phyloP scores from a whole-genome alignment of 2,113 vertebrate species.

The Paralichthys olivaceus region DNA sequence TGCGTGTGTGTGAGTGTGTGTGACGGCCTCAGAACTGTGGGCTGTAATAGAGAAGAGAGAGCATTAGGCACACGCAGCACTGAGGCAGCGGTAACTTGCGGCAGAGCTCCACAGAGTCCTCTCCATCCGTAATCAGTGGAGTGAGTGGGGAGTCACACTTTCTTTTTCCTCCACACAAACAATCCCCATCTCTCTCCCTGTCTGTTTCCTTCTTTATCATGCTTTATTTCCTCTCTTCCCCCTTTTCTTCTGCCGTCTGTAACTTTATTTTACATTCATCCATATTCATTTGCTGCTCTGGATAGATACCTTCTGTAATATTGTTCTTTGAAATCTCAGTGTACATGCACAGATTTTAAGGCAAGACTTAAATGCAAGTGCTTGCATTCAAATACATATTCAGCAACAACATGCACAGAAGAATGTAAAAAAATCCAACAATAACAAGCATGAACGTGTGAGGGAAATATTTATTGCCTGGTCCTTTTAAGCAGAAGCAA shows the following conservation, averaged over 20 bases:
- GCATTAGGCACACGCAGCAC: slow-evolving; percentile 76
- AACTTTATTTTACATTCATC: background rate
- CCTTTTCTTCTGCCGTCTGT: background rate
- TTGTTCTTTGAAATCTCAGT: background rate
- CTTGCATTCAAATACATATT: background rate
- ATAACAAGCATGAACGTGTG: background rate
- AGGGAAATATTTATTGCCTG: too few species aligned
- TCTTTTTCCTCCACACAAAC: slow-evolving; percentile 70
- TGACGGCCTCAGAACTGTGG: slow-evolving; percentile 34
- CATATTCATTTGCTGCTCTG: background rate
- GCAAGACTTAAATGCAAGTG: background rate
- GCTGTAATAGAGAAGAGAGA: slow-evolving; percentile 73
- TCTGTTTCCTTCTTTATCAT: slow-evolving; percentile 15
- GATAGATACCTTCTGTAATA: background rate
- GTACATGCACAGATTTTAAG: background rate
- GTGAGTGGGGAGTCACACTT: slow-evolving; percentile 75
- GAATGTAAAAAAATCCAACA: background rate
- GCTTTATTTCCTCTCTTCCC: slow-evolving; percentile 6
- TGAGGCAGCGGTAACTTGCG: slow-evolving; percentile 75
- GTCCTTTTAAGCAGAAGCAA: background rate
- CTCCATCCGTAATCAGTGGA: slow-evolving; percentile 75
- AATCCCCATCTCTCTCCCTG: slow-evolving; percentile 27
- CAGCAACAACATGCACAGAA: background rate
- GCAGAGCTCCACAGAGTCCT: slow-evolving; percentile 75
- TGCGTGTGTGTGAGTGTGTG: background rate